Evolutionary conservation across 1,140 invertebrate species (phyloP), one percentile per base, ranked within the genome.

Genomic region (Listronotus oregonensis): DNA sequence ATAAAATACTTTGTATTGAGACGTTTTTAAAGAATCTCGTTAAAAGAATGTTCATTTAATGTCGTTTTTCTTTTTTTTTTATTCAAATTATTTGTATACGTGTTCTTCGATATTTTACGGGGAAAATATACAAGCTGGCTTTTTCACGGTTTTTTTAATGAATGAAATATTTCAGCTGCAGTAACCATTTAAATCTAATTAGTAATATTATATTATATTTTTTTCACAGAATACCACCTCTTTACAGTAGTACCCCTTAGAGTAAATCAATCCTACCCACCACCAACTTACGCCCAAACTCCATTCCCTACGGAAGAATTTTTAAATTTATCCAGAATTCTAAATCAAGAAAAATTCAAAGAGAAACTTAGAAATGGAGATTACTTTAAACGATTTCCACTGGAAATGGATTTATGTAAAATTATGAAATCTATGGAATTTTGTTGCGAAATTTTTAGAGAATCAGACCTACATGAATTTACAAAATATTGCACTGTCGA

Each of bases 371-470:
- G 50, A 18, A 15, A 42, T 31, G 50, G 31, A 27, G 27, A 50
- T 9, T 62, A 50, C 27, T 11, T 49, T 10, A 39, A 60, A 12
- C n/a, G 44, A 6, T 43, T 47, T 0, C 14, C 12, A 11, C 42
- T 42, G 14, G 43, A 60, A 40, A 56, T 57, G 43, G 18, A 57
- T 9, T 11, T 50, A 14, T 63, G 59, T 42, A 49, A 42, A 57
- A 6, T 40, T 6, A 21, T 49, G 21, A 42, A 50, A 18, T 56
- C 58, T n/a, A 15, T 57, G 0, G 51, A 56, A 47, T 21, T 31
- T 10, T 67, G 66, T 50, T 67, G 66, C 18, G 17, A 40, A 15
- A 32, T 67, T 34, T 67, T 67, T 6, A 42, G 31, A 7, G 18
- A 57, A 17, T 37, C 49, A 0, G 66, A 67, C 7, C 46, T 56